A percentile compares a stretch with the other conserved stretches of the same genome.
Conservation (phyloP, 2,888 invertebrate species). For the Chaitophorus viminalis region DNA sequence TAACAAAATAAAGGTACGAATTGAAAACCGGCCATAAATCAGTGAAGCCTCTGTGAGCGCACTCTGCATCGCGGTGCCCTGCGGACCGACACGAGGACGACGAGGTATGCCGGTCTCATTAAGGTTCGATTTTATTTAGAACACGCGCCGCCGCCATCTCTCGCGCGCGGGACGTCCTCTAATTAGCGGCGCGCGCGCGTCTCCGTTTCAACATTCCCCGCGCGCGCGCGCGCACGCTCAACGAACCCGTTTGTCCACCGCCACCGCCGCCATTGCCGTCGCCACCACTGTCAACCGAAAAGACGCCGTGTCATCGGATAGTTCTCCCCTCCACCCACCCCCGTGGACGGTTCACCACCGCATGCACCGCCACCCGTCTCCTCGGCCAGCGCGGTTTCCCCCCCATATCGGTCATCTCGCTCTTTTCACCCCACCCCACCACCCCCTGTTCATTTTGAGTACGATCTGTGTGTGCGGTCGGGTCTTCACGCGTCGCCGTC, state of each 20-base stretch:
- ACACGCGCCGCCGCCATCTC: constrained; percentile 40
- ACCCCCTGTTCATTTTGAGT: too few relatives aligned
- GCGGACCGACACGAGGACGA: neutral
- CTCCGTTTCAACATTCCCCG: constrained; percentile 53
- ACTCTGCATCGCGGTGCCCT: neutral
- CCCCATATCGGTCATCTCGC: too few relatives aligned
- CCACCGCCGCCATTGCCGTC: constrained; percentile 22
- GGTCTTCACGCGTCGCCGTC: neutral
- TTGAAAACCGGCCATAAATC: constrained; percentile 48
- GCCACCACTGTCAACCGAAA: constrained; percentile 21
- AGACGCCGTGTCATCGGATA: constrained; percentile 45
- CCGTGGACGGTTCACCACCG: too few relatives aligned
- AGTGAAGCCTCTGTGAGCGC: constrained; percentile 12
- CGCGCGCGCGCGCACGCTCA: neutral
- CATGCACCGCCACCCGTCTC: too few relatives aligned
- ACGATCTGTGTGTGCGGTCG: neutral
- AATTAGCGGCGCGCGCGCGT: constrained; percentile 52
- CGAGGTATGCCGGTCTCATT: constrained; percentile 58
- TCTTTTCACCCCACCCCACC: neutral
- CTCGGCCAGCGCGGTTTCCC: too few relatives aligned
- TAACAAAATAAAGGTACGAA: constrained; percentile 21
- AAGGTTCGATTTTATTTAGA: constrained; percentile 60
- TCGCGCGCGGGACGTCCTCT: constrained; percentile 49
- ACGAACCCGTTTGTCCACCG: constrained; percentile 47
- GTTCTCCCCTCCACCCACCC: too few relatives aligned